phyloP scores from a whole-genome alignment of 2,797 vertebrate species.

The Anas capensis region DNA sequence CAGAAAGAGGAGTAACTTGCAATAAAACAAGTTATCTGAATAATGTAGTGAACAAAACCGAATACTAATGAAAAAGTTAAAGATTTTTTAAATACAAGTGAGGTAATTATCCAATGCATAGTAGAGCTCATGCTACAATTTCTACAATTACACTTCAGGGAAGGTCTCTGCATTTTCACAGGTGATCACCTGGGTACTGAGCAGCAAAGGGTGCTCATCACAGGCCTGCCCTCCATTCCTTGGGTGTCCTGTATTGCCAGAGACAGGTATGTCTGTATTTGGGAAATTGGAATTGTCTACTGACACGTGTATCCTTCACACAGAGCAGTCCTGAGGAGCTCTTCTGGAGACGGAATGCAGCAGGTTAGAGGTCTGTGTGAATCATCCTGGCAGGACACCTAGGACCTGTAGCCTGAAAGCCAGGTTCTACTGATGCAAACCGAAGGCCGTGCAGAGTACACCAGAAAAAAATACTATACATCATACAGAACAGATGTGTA shows the following conservation, averaged over 20 bases:
- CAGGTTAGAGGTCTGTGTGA: not conserved
- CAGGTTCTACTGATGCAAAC: not conserved
- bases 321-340: not conserved
- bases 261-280: not conserved
- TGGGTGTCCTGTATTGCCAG: rapidly evolving
- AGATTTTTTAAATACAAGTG: not conserved
- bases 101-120: not conserved
- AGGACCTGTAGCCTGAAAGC: not conserved
- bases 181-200: not conserved
- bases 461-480: not conserved
- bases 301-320: not conserved
- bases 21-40: not conserved
- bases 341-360: rapidly evolving
- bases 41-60: not conserved
- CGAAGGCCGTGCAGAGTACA: not conserved
- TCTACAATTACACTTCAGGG: too few species aligned
- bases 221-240: not conserved
- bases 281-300: not conserved
- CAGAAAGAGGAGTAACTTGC: not conserved
- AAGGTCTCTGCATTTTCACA: not conserved
- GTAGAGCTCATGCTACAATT: not conserved
- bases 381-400: not conserved
- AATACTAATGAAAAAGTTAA: not conserved
- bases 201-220: not conserved
- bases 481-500: not conserved